These are phyloP conservation scores for Agrilus biguttatus DNA, from an alignment of 2,888 invertebrate genomes.

Conservation along the genomic window DNA sequence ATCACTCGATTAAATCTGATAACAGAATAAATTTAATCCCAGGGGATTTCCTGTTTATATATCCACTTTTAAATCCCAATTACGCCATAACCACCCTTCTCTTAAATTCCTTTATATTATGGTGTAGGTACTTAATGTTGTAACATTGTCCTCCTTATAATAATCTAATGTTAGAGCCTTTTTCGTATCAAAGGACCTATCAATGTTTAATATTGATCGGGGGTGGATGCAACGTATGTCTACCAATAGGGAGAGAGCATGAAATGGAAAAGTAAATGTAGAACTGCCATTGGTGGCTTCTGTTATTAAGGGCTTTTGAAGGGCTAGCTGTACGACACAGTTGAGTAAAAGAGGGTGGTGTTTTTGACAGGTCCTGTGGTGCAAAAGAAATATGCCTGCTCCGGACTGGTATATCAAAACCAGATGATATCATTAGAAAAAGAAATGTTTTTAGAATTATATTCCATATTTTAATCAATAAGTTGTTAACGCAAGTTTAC, in stretches of 20 bases:
- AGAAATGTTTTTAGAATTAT: too few species aligned
- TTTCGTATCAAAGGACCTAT: not conserved
- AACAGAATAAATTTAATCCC: slow-evolving; percentile 8
- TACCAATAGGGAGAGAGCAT: slow-evolving; percentile 10
- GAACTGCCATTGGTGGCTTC: not conserved
- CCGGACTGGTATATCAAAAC: too few species aligned
- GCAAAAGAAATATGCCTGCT: too few species aligned
- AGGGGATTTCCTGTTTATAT: slow-evolving; percentile 17
- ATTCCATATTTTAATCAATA: too few species aligned
- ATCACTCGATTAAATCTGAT: too few species aligned
- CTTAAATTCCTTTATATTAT: too few species aligned
- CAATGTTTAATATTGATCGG: too few species aligned
- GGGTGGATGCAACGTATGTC: not conserved
- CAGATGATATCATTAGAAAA: too few species aligned
- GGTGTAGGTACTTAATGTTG: not conserved
- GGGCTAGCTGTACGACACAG: slow-evolving; percentile 1
- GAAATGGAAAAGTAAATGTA: not conserved
- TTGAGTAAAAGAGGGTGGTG: slow-evolving; percentile 11
- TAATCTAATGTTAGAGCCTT: not conserved
- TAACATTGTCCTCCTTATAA: not conserved
- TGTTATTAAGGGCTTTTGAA: slow-evolving; percentile 4
- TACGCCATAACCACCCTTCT: not conserved
- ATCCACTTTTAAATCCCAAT: not conserved
- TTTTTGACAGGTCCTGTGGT: slow-evolving; percentile 16
- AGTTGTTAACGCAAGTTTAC: too few species aligned